A percentile compares a stretch with the other conserved stretches of the same genome.
Evolutionary conservation across 1,140 invertebrate species (phyloP).

Genomic region (Cardiocondyla obscurior): DNA sequence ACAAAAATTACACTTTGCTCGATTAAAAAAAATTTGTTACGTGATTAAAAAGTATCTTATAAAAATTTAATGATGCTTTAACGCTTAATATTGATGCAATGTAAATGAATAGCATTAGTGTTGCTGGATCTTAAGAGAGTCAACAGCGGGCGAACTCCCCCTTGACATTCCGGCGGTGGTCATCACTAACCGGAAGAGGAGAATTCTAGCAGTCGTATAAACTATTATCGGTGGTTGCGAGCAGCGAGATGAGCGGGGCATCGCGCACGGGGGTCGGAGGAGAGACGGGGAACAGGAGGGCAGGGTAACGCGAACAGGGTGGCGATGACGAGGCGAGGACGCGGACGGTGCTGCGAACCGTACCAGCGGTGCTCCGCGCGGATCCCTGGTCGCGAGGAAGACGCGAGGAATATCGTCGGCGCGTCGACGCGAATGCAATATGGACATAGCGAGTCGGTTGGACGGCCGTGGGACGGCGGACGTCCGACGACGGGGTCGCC

Average conservation of each 20-base stretch:
- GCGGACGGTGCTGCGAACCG: not conserved
- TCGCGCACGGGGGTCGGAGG: not conserved
- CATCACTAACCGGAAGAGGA: not conserved
- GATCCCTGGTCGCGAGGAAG: too few relatives aligned
- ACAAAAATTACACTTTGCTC: not conserved
- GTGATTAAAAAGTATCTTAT: too few relatives aligned
- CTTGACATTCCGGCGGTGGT: not conserved
- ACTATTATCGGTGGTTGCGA: not conserved
- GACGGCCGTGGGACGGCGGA: conserved; percentile 20
- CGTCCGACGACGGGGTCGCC: not conserved
- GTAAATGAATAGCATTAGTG: not conserved
- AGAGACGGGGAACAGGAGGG: not conserved
- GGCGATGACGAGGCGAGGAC: not conserved
- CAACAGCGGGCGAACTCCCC: not conserved
- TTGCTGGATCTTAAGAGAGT: not conserved
- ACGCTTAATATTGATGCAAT: not conserved
- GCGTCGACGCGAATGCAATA: conserved; percentile 26
- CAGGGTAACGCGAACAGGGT: not conserved
- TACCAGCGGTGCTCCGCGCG: not conserved
- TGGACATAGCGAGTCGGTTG: conserved; percentile 31
- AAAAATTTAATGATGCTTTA: not conserved
- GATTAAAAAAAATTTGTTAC: not conserved
- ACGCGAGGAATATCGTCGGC: not conserved
- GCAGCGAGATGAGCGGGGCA: too few relatives aligned
- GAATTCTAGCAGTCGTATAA: not conserved